Evolutionary conservation across 2,113 vertebrate species (phyloP), one percentile per base, ranked within the genome.

Genomic region (Ctenomys sociabilis): DNA sequence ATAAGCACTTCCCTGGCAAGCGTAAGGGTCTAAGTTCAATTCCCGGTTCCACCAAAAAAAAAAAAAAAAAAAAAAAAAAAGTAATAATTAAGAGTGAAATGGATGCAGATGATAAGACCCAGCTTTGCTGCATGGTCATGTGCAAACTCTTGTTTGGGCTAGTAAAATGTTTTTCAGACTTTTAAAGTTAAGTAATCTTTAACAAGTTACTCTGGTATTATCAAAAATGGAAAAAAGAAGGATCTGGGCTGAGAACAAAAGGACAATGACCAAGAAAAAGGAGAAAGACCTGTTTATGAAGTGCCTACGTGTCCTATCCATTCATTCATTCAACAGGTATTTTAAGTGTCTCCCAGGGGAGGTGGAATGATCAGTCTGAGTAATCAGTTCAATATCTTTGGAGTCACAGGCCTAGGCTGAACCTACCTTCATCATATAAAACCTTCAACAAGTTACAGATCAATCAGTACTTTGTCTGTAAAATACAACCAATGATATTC

Each of bases 161-260:
- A 80, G 84, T 81, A 49, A 49, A 72, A n/a, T 49, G 64, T 40
- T 91, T 89, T 59, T 68, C 59, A 85, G 83, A 82, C 24, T 45
- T 86, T 82, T 78, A 61, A 93, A 89, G 85, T 57, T 86, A 93
- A 89, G 37, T 70, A 85, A 81, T 72, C 61, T 91, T 94, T 54
- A 95, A 86, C 35, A 96, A 78, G 59, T 78, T 88, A 94, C 19
- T 17, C 30, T 89, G 13, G 4, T 72, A 94, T 89, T 93, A 57
- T 61, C 52, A 88, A 78, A 94, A 93, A 72, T 1, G 64, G 66
- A 52, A 52, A 85, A 63, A 85, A 78, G 37, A 77, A 94, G 54
- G 70, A 73, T 63, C 11, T 3, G 54, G 37, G 73, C 40, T 30
- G 49, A 88, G 68, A n/a, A 73, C 16, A 32, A 92, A 92, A 94